Conservation (phyloP, 2,888 invertebrate species). For the Cheilosia grossa region DNA sequence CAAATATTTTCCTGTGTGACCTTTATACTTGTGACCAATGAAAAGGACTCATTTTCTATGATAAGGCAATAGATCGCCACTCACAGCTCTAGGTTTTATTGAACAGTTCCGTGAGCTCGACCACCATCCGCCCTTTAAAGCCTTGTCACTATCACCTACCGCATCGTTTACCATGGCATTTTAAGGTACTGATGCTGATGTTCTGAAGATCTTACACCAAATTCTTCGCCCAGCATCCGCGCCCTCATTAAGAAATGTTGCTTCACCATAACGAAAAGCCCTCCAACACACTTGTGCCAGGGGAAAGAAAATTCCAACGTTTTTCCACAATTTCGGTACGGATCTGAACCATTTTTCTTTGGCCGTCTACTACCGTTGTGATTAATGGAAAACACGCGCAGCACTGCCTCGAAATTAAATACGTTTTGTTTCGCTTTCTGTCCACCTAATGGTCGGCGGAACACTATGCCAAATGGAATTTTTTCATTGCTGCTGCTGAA, state of each 20-base stretch:
- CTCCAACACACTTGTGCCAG: background rate
- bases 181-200: background rate
- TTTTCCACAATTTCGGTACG: constrained; percentile 2
- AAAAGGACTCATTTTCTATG: too few species aligned
- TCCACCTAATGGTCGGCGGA: constrained; percentile 57
- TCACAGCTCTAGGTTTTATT: too few species aligned
- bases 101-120: too few species aligned
- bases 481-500: constrained; percentile 21
- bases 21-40: too few species aligned
- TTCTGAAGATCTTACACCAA: too few species aligned
- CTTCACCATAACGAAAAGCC: too few species aligned
- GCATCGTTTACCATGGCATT: too few species aligned
- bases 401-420: constrained; percentile 25
- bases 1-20: too few species aligned
- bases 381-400: constrained; percentile 62
- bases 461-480: constrained; percentile 57
- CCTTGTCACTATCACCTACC: too few species aligned
- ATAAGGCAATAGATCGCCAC: too few species aligned
- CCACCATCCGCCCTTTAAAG: too few species aligned
- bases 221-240: background rate
- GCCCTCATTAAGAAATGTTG: constrained; percentile 7
- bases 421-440: constrained; percentile 15
- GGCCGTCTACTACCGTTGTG: constrained; percentile 49
- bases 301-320: background rate
- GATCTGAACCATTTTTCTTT: constrained; percentile 25